Percentiles rank a stretch among this genome's conserved stretches.
These are phyloP conservation scores for Drosophila imparisetae DNA, from an alignment of 2,888 invertebrate genomes.

Conservation along the genomic window DNA sequence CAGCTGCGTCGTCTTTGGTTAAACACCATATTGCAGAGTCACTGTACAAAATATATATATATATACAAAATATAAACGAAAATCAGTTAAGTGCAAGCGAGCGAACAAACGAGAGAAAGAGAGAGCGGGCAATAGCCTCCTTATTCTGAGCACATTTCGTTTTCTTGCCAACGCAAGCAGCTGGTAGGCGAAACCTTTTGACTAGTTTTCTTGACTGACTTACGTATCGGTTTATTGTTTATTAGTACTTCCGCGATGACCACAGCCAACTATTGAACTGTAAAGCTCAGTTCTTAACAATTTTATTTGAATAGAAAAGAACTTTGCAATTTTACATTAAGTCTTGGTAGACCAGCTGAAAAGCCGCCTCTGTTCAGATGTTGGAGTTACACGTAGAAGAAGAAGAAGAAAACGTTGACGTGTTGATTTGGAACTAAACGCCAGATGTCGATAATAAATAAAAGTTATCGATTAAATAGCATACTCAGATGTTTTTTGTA, in stretches of 20 bases:
- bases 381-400: slow-evolving; percentile 49
- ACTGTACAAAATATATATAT: slow-evolving; percentile 5
- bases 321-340: slow-evolving; percentile 26
- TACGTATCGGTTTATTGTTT: slow-evolving; percentile 43
- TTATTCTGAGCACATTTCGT: slow-evolving; percentile 24
- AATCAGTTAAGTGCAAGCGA: slow-evolving; percentile 6
- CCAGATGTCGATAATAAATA: slow-evolving; percentile 37
- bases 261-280: slow-evolving; percentile 3
- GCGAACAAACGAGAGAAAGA: neutral
- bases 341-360: slow-evolving; percentile 21
- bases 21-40: slow-evolving; percentile 28
- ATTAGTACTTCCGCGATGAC: slow-evolving; percentile 13
- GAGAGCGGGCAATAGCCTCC: slow-evolving; percentile 26
- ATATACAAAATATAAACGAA: neutral
- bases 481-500: slow-evolving; percentile 17
- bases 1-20: slow-evolving; percentile 1
- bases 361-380: slow-evolving; percentile 55
- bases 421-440: slow-evolving; percentile 58
- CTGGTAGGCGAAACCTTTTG: slow-evolving; percentile 41
- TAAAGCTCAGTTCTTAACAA: slow-evolving; percentile 11
- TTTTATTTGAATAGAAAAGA: slow-evolving; percentile 48
- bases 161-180: slow-evolving; percentile 75
- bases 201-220: slow-evolving; percentile 27
- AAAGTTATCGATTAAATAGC: slow-evolving; percentile 30
- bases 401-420: slow-evolving; percentile 68